Evolutionary conservation across 1,140 invertebrate genomes (phyloP), one percentile per base, ranked within the genome.

Genomic region (Sitobion miscanthi): DNA sequence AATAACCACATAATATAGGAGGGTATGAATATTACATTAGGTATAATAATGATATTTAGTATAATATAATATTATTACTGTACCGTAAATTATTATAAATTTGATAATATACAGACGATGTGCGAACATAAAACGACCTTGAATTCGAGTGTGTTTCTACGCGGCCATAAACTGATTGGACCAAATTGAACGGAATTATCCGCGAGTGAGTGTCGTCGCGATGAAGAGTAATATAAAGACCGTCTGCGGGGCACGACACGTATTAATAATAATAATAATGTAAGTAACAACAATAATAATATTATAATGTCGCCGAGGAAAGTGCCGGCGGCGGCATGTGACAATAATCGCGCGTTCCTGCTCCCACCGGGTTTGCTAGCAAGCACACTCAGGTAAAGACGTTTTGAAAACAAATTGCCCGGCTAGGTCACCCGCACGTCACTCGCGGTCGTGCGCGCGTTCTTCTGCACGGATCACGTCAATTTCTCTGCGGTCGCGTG

Each of bases 101-200:
- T 52, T 52, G 14, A 54, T 23, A 54, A 54, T 54, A 54, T 21
- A 7, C 21, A 54, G n/a, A 77, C 14, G 30, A 62, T 30, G 57
- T 30, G 9, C 9, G 62, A 69, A 4, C 14, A 21, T 85, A 45
- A 23, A 42, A 47, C 3, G 85, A n/a, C 85, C 85, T 86, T 30
- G 85, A 42, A 42, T 25, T 11, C 42, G 9, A 23, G 21, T 7
- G 9, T 45, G 21, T 47, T 47, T 47, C 42, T 86, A 14, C 5
- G 9, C 1, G 38, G 83, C 83, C 25, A 42, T 7, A 47, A 25
- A 47, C 25, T 86, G 85, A 86, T 86, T 86, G 85, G 45, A 86
- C 11, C 42, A 86, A 86, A 86, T 86, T 86, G 42, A 86, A 86
- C 23, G 25, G 25, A 86, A 86, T 86, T 86, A 85, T 83, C 82